Percentiles rank a stretch among this genome's conserved stretches.
Conservation (phyloP, 1,140 invertebrate species). For the Pomacea maculata region DNA sequence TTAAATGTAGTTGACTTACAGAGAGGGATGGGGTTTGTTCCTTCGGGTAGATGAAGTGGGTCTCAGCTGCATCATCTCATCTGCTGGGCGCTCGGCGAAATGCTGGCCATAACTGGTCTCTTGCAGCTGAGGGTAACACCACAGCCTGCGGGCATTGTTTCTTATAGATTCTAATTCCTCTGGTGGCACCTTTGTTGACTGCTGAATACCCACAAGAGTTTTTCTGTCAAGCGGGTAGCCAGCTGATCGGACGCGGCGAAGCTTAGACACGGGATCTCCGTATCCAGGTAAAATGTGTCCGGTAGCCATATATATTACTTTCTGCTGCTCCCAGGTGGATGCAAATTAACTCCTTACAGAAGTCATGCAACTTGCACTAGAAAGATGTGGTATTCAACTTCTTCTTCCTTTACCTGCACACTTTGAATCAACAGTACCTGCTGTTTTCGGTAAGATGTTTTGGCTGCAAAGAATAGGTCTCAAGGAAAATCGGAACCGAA, state of each 20-base stretch:
- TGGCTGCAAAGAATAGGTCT: no score
- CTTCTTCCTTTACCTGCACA: no score
- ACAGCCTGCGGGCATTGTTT: slow-evolving; percentile 45
- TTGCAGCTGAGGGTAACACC: slow-evolving; percentile 34
- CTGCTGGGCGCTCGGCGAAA: slow-evolving; percentile 31
- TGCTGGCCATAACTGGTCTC: slow-evolving; percentile 50
- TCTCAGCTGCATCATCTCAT: slow-evolving; percentile 38
- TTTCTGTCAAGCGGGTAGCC: slow-evolving; percentile 46
- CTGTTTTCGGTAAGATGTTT: no score
- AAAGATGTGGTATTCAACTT: no score
- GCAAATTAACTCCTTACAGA: no score
- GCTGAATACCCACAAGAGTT: slow-evolving; percentile 40
- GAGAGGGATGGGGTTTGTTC: slow-evolving; percentile 57
- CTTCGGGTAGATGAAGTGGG: slow-evolving; percentile 47
- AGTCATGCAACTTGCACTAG: no score
- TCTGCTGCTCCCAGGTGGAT: not conserved
- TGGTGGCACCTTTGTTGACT: slow-evolving; percentile 23
- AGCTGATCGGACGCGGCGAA: slow-evolving; percentile 46
- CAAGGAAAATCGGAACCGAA: not conserved
- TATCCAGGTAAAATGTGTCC: slow-evolving; percentile 58
- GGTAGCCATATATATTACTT: slow-evolving; percentile 45
- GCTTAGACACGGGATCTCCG: slow-evolving; percentile 51
- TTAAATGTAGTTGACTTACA: slow-evolving; percentile 43
- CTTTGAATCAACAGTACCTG: no score
- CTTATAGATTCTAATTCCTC: slow-evolving; percentile 43